phyloP scores from a whole-genome alignment of 1,140 invertebrate genomes.

The Chymomyza costata region DNA sequence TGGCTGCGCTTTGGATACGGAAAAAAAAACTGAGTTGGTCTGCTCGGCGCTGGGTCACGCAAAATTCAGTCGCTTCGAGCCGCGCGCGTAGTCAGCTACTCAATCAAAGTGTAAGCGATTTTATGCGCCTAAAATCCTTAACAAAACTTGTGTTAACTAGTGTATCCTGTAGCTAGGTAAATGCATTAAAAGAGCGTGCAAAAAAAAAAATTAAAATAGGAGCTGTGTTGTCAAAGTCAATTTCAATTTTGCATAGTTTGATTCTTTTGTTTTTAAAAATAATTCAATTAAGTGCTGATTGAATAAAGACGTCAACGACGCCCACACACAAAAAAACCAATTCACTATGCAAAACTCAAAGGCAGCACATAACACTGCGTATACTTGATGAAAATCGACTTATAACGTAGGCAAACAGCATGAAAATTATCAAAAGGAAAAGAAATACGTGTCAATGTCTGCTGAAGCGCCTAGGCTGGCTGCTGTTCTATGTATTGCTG shows the following conservation, averaged over 20 bases:
- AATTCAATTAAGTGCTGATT: slow-evolving; percentile 70
- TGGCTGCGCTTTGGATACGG: slow-evolving; percentile 21
- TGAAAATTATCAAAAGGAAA: no score
- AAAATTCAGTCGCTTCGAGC: slow-evolving; percentile 71
- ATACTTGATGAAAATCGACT: slow-evolving; percentile 24
- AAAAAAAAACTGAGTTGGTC: slow-evolving; percentile 32
- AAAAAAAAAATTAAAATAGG: slow-evolving; percentile 19
- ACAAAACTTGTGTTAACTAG: background rate
- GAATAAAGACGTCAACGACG: slow-evolving; percentile 69
- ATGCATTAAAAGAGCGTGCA: slow-evolving; percentile 1
- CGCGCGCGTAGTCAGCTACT: slow-evolving; percentile 71
- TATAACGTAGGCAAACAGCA: slow-evolving; percentile 12
- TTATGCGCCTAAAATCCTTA: slow-evolving; percentile 5
- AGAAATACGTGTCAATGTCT: slow-evolving; percentile 68
- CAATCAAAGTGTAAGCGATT: slow-evolving; percentile 31
- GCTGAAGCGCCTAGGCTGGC: slow-evolving; percentile 52
- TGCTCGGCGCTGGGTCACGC: slow-evolving; percentile 65
- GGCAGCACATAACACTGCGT: background rate
- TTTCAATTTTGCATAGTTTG: slow-evolving; percentile 24
- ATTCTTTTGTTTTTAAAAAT: slow-evolving; percentile 64
- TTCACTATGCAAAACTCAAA: slow-evolving; percentile 4
- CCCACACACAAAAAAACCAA: slow-evolving; percentile 35
- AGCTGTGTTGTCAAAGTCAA: background rate
- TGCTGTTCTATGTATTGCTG: slow-evolving; percentile 13
- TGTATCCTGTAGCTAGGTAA: slow-evolving; percentile 37